Conservation (phyloP, 2,113 vertebrate species). For the Rhabdornis inornatus region DNA sequence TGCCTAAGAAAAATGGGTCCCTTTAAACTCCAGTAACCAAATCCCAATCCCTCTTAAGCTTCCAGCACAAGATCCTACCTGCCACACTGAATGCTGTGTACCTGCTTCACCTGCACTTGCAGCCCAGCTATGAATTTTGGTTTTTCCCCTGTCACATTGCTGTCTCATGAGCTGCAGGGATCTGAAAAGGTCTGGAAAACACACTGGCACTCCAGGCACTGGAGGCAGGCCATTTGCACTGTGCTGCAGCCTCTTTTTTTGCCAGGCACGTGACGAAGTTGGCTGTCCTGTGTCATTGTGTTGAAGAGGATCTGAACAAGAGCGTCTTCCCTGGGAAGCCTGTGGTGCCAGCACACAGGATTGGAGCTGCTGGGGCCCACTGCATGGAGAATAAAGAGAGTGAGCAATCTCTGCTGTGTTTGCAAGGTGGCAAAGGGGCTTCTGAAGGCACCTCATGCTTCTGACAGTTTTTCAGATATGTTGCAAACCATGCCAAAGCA, state of each 20-base stretch:
- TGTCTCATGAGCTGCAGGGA: neutral
- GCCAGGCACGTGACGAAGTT: neutral
- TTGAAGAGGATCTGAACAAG: neutral
- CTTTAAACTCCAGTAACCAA: neutral
- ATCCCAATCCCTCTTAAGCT: neutral
- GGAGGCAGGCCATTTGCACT: neutral
- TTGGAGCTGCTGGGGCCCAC: neutral
- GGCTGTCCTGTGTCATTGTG: neutral
- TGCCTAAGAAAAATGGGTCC: neutral
- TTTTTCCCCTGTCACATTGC: rapidly evolving
- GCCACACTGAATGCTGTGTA: neutral
- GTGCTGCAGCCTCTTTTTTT: neutral
- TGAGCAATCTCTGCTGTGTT: neutral
- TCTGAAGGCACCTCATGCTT: neutral
- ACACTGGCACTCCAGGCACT: rapidly evolving
- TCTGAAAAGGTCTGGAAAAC: neutral
- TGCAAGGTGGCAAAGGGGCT: neutral
- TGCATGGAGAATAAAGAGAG: neutral
- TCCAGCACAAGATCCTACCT: neutral
- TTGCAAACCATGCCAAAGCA: neutral
- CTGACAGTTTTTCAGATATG: neutral
- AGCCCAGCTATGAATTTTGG: neutral
- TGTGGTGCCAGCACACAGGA: rapidly evolving
- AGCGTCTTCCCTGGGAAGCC: neutral
- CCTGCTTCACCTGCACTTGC: neutral